Percentiles rank a stretch among this genome's conserved stretches.
phyloP scores from a whole-genome alignment of 2,113 vertebrate species.

The Chionodraco myersi region DNA sequence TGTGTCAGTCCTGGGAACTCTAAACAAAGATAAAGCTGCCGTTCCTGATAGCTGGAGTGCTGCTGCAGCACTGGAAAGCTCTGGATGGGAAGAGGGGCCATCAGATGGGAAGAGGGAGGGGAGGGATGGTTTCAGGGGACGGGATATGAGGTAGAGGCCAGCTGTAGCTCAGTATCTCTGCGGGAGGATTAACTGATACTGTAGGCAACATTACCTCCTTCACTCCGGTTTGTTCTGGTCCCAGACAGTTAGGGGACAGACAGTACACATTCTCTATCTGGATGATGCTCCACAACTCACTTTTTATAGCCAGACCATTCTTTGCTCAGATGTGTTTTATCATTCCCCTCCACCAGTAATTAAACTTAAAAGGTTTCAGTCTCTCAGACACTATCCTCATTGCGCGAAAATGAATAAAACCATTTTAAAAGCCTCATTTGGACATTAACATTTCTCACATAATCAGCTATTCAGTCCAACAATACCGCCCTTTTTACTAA shows the following conservation, averaged over 20 bases:
- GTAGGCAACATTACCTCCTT: slow-evolving; percentile 34
- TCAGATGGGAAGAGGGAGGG: slow-evolving; percentile 41
- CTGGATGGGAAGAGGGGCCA: slow-evolving; percentile 40
- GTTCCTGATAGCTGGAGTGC: slow-evolving; percentile 71
- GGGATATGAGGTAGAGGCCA: slow-evolving; percentile 34
- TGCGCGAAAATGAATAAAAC: too few species aligned
- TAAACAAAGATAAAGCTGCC: slow-evolving; percentile 77
- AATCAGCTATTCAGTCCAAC: too few species aligned
- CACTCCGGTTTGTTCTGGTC: slow-evolving; percentile 35
- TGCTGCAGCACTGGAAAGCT: slow-evolving; percentile 52
- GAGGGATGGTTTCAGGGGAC: slow-evolving; percentile 34
- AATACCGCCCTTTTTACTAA: too few species aligned
- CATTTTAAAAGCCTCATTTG: background rate
- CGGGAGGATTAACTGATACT: slow-evolving; percentile 66
- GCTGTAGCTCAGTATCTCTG: slow-evolving; percentile 52
- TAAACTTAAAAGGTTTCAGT: too few species aligned
- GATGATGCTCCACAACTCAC: slow-evolving; percentile 28
- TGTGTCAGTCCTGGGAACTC: slow-evolving; percentile 81
- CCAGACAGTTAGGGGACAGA: slow-evolving; percentile 40
- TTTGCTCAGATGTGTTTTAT: background rate
- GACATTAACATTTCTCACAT: too few species aligned
- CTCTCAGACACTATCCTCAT: too few species aligned
- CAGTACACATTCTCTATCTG: slow-evolving; percentile 22
- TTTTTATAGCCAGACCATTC: background rate
- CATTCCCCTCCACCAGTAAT: too few species aligned